These are phyloP conservation scores for Fragum sueziense DNA, from an alignment of 2,888 invertebrate genomes.

Conservation along the genomic window DNA sequence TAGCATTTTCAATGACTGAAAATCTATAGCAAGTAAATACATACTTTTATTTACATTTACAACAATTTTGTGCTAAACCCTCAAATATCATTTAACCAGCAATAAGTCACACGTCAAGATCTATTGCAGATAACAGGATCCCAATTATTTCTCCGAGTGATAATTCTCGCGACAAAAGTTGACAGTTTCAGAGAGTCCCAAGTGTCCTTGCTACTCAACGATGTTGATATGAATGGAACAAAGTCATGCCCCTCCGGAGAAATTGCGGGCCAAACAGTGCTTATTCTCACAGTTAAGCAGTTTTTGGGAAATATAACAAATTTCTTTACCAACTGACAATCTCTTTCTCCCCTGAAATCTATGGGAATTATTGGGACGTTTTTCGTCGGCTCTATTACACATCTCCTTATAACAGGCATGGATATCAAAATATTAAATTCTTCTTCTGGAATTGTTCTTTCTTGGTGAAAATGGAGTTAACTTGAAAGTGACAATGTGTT, in stretches of 20 bases:
- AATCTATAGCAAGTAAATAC: no score
- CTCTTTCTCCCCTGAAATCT: not conserved
- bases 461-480: not conserved
- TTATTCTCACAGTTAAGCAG: not conserved
- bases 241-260: constrained; percentile 33
- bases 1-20: no score
- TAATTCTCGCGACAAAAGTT: constrained; percentile 14
- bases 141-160: not conserved
- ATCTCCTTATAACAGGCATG: constrained; percentile 17
- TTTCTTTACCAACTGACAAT: constrained; percentile 17
- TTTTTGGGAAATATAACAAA: constrained; percentile 10
- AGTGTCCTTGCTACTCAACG: not conserved
- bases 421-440: constrained; percentile 17
- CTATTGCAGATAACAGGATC: constrained; percentile 5
- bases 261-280: constrained; percentile 4
- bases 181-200: constrained; percentile 18
- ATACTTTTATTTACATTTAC: no score
- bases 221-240: constrained; percentile 18
- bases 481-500: no score
- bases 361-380: constrained; percentile 13
- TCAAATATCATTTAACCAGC: no score
- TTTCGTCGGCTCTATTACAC: not conserved
- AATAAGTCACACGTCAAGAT: not conserved
- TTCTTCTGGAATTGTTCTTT: not conserved
- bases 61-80: no score